Percentiles rank a stretch among this genome's conserved stretches.
These are phyloP conservation scores for Anabacerthia variegaticeps DNA, from an alignment of 2,797 vertebrate genomes.

Conservation along the genomic window DNA sequence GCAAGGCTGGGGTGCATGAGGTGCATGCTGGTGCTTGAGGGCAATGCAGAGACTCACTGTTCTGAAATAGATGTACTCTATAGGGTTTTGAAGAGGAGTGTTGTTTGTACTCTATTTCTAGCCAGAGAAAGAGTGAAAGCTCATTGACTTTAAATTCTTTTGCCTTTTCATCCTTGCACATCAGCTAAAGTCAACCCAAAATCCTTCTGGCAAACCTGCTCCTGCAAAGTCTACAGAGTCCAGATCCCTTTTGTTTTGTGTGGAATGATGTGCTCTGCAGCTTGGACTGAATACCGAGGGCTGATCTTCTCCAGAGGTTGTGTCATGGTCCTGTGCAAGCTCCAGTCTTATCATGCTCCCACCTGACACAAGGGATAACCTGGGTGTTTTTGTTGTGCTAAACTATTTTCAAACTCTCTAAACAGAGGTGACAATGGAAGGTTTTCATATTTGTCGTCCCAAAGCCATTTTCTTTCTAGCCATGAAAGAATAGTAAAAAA, in stretches of 20 bases:
- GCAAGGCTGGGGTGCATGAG: neutral
- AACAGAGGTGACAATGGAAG: neutral
- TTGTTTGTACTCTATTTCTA: neutral
- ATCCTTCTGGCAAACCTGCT: neutral
- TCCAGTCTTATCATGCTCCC: neutral
- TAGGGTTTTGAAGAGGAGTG: neutral
- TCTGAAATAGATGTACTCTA: neutral
- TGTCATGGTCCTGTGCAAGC: rapidly evolving
- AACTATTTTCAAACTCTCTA: neutral
- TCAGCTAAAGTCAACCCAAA: neutral
- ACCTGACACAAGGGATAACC: neutral
- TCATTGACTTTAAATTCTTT: neutral
- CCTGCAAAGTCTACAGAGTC: rapidly evolving
- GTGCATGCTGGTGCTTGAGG: neutral
- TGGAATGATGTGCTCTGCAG: neutral
- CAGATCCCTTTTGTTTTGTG: rapidly evolving
- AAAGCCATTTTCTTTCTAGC: neutral
- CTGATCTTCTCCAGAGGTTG: neutral
- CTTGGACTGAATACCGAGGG: no score
- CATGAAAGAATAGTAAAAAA: neutral
- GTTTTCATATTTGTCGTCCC: neutral
- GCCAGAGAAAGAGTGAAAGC: neutral
- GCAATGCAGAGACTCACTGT: neutral
- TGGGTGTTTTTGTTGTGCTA: neutral
- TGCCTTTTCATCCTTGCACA: neutral